Evolutionary conservation across 1,140 invertebrate species (phyloP).

Genomic region (Pygmarrhopalites habei): DNA sequence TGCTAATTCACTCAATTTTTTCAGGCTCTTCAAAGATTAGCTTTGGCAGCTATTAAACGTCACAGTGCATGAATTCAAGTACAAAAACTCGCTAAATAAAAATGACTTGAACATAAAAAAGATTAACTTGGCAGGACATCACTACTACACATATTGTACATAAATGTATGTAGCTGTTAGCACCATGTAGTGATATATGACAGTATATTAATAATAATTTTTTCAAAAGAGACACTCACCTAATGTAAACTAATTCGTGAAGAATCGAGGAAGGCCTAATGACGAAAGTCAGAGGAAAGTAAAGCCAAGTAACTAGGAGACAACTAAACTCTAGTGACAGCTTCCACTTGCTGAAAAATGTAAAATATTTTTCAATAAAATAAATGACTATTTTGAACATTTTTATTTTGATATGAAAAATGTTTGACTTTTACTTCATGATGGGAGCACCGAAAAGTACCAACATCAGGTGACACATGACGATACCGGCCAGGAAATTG

Average conservation of each 20-base stretch:
- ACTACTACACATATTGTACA: no score
- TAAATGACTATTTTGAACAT: background rate
- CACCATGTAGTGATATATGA: no score
- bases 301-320: slow-evolving; percentile 25
- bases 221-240: slow-evolving; percentile 11
- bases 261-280: slow-evolving; percentile 22
- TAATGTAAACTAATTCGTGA: slow-evolving; percentile 28
- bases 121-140: no score
- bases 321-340: slow-evolving; percentile 36
- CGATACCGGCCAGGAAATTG: slow-evolving; percentile 14
- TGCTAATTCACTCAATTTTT: no score
- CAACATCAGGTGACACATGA: slow-evolving; percentile 29
- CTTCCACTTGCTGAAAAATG: slow-evolving; percentile 25
- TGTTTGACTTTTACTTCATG: slow-evolving; percentile 18
- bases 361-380: background rate
- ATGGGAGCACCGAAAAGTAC: slow-evolving; percentile 37
- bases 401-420: background rate
- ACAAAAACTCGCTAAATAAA: no score
- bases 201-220: background rate
- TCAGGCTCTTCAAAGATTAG: no score
- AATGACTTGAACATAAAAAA: no score
- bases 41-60: no score
- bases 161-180: no score
- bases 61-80: no score
- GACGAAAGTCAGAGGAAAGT: slow-evolving; percentile 27